Percentiles rank a stretch among this genome's conserved stretches.
Conservation (phyloP, 2,797 vertebrate genomes). For the Uromys caudimaculatus region DNA sequence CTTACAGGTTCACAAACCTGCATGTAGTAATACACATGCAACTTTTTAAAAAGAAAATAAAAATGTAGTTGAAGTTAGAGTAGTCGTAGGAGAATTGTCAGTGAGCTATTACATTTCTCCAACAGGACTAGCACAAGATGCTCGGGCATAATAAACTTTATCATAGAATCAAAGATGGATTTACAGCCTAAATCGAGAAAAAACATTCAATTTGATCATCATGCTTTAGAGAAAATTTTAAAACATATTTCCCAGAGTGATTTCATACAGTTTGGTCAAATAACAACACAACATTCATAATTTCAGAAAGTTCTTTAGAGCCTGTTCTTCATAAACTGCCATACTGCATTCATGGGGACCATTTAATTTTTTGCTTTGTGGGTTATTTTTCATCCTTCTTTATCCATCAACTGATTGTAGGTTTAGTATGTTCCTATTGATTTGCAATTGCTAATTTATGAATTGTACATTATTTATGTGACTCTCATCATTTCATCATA, state of each 20-base stretch:
- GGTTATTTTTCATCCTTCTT: constrained; percentile 1
- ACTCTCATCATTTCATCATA: too few species aligned
- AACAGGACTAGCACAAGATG: background rate
- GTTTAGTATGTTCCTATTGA: background rate
- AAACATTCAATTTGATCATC: background rate
- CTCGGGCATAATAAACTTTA: background rate
- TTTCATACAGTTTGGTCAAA: constrained; percentile 5
- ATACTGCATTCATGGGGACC: background rate
- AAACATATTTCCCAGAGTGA: background rate
- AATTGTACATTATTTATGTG: too few species aligned
- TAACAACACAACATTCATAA: background rate
- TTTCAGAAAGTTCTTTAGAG: constrained; percentile 24
- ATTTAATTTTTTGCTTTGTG: background rate
- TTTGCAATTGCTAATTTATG: background rate
- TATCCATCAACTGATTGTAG: background rate
- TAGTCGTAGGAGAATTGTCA: background rate
- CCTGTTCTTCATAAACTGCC: background rate
- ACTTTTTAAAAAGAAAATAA: background rate
- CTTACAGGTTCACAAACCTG: background rate
- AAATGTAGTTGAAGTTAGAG: background rate
- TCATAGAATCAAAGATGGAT: background rate
- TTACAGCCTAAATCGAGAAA: background rate
- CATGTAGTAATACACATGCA: background rate
- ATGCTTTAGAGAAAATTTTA: background rate
- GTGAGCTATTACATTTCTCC: background rate